Conservation (phyloP, 1,140 invertebrate genomes). For the Solenopsis invicta region DNA sequence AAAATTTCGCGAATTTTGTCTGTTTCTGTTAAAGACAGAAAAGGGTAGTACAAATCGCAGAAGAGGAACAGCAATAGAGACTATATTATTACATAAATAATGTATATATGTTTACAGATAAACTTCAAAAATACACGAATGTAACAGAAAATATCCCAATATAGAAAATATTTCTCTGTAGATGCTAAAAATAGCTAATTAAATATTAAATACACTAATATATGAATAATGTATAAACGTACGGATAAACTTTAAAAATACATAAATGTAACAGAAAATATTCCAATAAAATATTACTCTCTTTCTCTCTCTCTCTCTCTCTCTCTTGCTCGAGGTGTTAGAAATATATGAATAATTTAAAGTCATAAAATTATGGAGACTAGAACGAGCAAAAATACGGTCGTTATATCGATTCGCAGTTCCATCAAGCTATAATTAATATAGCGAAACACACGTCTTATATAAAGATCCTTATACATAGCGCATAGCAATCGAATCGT, state of each 20-base stretch:
- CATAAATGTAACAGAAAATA: constrained; percentile 2
- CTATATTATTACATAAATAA: background rate
- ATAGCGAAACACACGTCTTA: constrained; percentile 2
- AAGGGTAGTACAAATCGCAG: background rate
- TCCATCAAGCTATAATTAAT: constrained; percentile 31
- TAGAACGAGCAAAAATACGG: constrained; percentile 3
- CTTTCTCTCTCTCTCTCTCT: background rate
- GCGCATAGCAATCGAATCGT: constrained; percentile 33
- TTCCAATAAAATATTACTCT: background rate
- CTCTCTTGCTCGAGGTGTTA: background rate
- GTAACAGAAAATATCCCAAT: background rate
- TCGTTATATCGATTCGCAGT: constrained; percentile 16
- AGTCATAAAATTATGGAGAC: background rate
- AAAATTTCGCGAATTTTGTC: background rate
- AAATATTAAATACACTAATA: background rate
- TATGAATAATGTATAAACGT: background rate
- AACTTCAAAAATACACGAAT: background rate
- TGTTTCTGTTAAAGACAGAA: background rate
- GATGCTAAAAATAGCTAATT: background rate
- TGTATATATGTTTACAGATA: background rate
- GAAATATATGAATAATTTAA: background rate
- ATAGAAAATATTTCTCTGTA: background rate
- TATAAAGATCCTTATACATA: constrained; percentile 23
- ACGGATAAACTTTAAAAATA: background rate
- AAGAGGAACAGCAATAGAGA: background rate